Conservation (phyloP, 2,113 vertebrate genomes). For the Nyctereutes procyonoides region DNA sequence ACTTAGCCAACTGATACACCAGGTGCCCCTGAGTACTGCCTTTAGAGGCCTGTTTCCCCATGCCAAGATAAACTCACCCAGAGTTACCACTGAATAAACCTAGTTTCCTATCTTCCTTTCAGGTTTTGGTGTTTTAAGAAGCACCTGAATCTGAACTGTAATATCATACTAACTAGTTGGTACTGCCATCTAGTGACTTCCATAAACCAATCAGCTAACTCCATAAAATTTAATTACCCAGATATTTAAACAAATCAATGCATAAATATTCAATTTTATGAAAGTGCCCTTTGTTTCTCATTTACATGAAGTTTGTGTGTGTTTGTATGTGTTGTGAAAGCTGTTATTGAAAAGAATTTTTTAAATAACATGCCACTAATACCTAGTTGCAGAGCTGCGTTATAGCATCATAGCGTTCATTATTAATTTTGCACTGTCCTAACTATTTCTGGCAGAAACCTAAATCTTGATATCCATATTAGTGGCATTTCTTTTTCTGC, state of each 20-base stretch:
- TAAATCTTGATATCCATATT: background rate
- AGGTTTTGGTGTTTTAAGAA: background rate
- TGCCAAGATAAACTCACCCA: background rate
- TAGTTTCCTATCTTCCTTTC: background rate
- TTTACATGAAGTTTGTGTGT: background rate
- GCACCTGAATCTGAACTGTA: background rate
- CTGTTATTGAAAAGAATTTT: background rate
- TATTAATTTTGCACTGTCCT: background rate
- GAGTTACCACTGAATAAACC: background rate
- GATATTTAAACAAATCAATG: background rate
- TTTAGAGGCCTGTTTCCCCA: background rate
- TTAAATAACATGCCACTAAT: background rate
- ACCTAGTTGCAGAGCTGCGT: background rate
- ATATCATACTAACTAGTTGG: background rate
- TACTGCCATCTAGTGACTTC: constrained; percentile 66
- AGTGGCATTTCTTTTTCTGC: background rate
- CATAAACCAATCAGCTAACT: background rate
- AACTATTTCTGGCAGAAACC: background rate
- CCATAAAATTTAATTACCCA: background rate
- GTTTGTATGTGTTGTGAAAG: background rate
- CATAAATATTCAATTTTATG: background rate
- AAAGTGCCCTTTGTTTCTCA: background rate
- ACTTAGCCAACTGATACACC: background rate
- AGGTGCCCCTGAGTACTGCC: background rate
- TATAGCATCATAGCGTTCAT: background rate